phyloP scores from a whole-genome alignment of 2,113 vertebrate genomes.

The Corvus hawaiiensis region DNA sequence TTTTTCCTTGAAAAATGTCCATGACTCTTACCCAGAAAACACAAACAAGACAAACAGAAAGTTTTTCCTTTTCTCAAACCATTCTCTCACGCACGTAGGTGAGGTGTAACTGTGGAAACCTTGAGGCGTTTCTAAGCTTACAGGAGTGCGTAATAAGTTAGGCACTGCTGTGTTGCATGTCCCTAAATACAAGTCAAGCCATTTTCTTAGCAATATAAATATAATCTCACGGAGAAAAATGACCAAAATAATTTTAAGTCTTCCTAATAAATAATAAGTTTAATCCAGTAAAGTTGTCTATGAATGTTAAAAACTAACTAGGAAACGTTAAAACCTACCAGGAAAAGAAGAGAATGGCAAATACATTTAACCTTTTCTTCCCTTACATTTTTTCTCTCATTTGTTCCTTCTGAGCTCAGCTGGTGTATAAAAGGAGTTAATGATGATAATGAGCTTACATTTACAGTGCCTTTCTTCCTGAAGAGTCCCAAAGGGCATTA shows the following conservation, averaged over 20 bases:
- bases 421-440: constrained; percentile 61
- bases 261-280: not conserved
- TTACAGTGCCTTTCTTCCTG: constrained; percentile 34
- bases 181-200: not conserved
- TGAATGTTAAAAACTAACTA: not conserved
- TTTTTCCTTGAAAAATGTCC: not conserved
- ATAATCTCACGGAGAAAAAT: not conserved
- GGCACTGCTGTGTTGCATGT: not conserved
- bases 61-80: not conserved
- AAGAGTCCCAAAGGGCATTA: constrained; percentile 51
- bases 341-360: not conserved
- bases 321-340: not conserved
- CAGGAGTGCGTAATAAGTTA: not conserved
- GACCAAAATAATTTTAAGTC: not conserved
- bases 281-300: not conserved
- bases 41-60: not conserved
- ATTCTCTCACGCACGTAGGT: rapidly evolving
- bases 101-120: not conserved
- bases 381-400: not conserved
- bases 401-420: constrained; percentile 60
- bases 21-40: not conserved
- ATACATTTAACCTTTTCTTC: not conserved
- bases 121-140: not conserved
- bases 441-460: constrained; percentile 66
- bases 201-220: not conserved